phyloP scores from a whole-genome alignment of 2,113 vertebrate genomes.

The Syngnathus typhle region DNA sequence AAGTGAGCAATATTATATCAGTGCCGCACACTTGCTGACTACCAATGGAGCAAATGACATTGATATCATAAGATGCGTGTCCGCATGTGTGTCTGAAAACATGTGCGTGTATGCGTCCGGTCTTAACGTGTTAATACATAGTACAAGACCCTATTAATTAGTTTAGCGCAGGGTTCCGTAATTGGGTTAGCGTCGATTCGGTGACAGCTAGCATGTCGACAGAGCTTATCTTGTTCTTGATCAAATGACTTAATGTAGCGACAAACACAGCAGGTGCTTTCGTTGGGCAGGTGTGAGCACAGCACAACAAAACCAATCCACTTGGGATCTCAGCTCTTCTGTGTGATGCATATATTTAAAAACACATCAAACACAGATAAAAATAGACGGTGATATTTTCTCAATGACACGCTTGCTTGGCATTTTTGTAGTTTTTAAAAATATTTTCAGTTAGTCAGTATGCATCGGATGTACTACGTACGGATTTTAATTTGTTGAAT shows the following conservation, averaged over 20 bases:
- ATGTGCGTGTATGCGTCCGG: not conserved
- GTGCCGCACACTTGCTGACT: not conserved
- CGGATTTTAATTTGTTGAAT: not conserved
- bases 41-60: too few species aligned
- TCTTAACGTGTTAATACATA: constrained; percentile 26
- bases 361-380: constrained; percentile 52
- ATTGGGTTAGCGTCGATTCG: constrained; percentile 54
- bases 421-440: not conserved
- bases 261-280: constrained; percentile 50
- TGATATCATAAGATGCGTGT: not conserved
- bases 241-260: constrained; percentile 42
- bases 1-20: constrained; percentile 24
- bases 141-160: constrained; percentile 39
- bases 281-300: constrained; percentile 38
- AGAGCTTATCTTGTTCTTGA: constrained; percentile 43
- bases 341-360: constrained; percentile 67
- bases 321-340: constrained; percentile 57
- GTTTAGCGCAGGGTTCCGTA: constrained; percentile 35
- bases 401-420: constrained; percentile 5
- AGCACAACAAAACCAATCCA: constrained; percentile 18
- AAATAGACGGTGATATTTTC: constrained; percentile 46
- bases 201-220: constrained; percentile 32
- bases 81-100: not conserved
- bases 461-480: not conserved
- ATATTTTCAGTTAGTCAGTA: constrained; percentile 15